Evolutionary conservation across 2,797 vertebrate genomes (phyloP).

Genomic region (Falco concolor): DNA sequence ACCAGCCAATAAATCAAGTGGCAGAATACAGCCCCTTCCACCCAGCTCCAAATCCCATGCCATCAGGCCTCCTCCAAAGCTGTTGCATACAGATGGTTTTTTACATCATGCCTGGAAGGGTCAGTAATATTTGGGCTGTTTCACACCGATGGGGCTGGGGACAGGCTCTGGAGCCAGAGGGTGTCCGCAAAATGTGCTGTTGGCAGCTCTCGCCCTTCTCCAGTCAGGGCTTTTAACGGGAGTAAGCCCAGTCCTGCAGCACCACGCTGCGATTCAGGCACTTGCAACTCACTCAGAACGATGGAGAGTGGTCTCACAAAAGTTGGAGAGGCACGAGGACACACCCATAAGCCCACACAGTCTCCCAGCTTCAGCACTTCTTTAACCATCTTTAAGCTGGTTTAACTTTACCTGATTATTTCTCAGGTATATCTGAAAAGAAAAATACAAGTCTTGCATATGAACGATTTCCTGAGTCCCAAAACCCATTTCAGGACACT

Average conservation of each 20-base stretch:
- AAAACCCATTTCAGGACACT: neutral
- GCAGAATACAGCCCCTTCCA: neutral
- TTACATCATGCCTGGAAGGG: neutral
- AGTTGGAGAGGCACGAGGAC: fast-evolving
- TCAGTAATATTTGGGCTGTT: neutral
- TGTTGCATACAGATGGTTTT: conserved; percentile 28
- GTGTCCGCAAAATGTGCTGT: neutral
- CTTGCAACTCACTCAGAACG: neutral
- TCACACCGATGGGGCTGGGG: neutral
- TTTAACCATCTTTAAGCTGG: neutral
- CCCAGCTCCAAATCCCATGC: neutral
- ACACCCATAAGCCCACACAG: fast-evolving
- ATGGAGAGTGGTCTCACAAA: neutral
- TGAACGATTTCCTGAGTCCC: neutral
- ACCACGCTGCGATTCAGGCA: neutral
- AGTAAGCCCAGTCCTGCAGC: neutral
- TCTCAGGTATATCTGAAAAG: neutral
- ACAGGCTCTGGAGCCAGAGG: neutral
- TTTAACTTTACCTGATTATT: neutral
- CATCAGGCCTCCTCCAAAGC: conserved; percentile 34
- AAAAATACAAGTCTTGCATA: neutral
- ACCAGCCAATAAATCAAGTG: conserved; percentile 28
- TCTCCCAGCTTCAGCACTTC: neutral
- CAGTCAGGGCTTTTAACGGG: neutral
- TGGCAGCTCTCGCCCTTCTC: neutral